A percentile compares a stretch with the other conserved stretches of the same genome.
Evolutionary conservation across 2,113 vertebrate species (phyloP).

Genomic region (Recurvirostra avosetta): DNA sequence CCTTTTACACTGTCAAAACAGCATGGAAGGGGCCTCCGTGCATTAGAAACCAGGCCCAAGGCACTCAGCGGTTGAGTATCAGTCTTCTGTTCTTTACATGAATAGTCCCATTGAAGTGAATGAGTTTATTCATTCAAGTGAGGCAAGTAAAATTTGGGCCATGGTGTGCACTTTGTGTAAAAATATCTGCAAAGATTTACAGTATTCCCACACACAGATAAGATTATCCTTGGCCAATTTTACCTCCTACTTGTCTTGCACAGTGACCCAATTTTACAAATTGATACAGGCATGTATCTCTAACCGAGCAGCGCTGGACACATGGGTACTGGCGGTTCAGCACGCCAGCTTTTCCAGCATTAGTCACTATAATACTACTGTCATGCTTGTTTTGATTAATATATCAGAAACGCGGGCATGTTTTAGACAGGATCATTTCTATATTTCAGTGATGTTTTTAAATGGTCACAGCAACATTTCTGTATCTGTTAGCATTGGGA

Average conservation of each 20-base stretch:
- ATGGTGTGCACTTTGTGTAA: conserved; percentile 63
- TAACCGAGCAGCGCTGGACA: not conserved
- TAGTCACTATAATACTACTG: not conserved
- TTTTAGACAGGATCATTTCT: not conserved
- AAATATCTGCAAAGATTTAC: conserved; percentile 65
- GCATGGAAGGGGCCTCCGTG: conserved; percentile 32
- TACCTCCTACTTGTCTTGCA: conserved; percentile 60
- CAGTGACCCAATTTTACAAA: conserved; percentile 48
- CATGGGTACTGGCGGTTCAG: not conserved
- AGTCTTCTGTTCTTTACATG: conserved; percentile 61
- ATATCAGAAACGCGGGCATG: not conserved
- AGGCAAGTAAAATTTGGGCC: conserved; percentile 67
- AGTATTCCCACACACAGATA: conserved; percentile 65
- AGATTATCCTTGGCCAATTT: conserved; percentile 60
- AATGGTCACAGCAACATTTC: not conserved
- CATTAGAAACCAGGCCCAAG: conserved; percentile 56
- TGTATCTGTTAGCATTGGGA: not conserved
- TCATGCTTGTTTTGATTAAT: conserved; percentile 8
- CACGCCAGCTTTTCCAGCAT: not conserved
- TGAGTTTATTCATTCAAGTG: conserved; percentile 63
- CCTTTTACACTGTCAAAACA: conserved; percentile 57
- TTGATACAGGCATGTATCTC: not conserved
- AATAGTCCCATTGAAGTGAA: conserved; percentile 66
- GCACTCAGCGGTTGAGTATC: conserved; percentile 45
- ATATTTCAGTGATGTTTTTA: not conserved